Conservation (phyloP, 30 jellyfish, hydroid and myxozoan species). For the Hydra vulgaris region DNA sequence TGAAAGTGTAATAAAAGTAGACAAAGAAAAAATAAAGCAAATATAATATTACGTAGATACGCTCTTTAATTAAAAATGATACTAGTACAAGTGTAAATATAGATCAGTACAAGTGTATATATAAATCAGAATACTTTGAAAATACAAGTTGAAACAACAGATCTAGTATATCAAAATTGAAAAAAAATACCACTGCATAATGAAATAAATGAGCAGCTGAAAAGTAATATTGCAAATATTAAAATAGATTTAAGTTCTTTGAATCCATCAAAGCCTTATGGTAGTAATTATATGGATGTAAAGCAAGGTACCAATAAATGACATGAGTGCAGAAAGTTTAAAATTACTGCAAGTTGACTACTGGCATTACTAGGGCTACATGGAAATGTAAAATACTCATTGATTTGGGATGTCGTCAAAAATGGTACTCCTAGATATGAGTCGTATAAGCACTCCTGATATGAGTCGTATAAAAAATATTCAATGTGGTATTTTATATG, state of each 20-base stretch:
- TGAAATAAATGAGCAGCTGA: slow-evolving; percentile 2
- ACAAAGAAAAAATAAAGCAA: no score
- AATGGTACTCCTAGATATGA: no score
- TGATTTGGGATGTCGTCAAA: slow-evolving; percentile 9
- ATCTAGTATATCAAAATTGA: background rate
- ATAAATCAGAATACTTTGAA: no score
- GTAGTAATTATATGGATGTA: background rate
- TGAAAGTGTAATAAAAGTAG: no score
- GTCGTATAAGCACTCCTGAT: background rate
- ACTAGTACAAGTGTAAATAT: no score
- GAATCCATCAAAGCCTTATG: slow-evolving; percentile 7
- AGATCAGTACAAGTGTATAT: no score
- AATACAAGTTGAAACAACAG: no score
- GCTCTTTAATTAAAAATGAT: no score
- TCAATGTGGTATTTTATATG: slow-evolving; percentile 5
- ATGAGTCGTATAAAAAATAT: slow-evolving; percentile 4
- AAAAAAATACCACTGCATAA: background rate
- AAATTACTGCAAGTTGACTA: slow-evolving; percentile 15
- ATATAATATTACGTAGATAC: no score
- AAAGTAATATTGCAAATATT: background rate
- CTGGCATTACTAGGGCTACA: background rate
- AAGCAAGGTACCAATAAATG: background rate
- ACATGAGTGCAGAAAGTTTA: background rate
- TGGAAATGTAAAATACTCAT: background rate
- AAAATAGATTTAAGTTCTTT: background rate